A percentile compares a stretch with the other conserved stretches of the same genome.
Evolutionary conservation across 1,140 invertebrate genomes (phyloP).

Genomic region (Panulirus ornatus): DNA sequence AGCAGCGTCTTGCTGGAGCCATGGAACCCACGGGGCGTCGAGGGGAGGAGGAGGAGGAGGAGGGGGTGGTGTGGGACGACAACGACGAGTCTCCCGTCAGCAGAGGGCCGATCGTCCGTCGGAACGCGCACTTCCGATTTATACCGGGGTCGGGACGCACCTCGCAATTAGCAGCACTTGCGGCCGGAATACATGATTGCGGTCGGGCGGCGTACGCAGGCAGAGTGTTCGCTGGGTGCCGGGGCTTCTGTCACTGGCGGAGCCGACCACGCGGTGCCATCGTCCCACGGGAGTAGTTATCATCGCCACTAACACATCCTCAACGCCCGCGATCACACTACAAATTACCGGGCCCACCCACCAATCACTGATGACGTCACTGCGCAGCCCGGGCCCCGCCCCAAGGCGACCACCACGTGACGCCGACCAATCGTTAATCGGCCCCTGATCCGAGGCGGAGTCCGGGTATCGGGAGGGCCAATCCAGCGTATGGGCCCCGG

Average conservation of each 20-base stretch:
- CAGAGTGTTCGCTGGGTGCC: slow-evolving; percentile 3
- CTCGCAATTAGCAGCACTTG: slow-evolving; percentile 58
- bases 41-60: no score
- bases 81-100: not conserved
- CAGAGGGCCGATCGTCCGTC: slow-evolving; percentile 5
- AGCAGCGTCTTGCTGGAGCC: slow-evolving; percentile 8
- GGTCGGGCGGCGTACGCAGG: not conserved
- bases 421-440: slow-evolving; percentile 26
- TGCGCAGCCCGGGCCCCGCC: slow-evolving; percentile 60
- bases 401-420: slow-evolving; percentile 11
- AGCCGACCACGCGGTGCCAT: slow-evolving; percentile 45
- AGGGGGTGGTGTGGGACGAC: no score
- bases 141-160: slow-evolving; percentile 36
- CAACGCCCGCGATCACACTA: slow-evolving; percentile 56
- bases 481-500: not conserved
- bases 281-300: slow-evolving; percentile 65
- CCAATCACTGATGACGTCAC: slow-evolving; percentile 62
- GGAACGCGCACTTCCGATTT: slow-evolving; percentile 51
- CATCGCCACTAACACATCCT: slow-evolving; percentile 67
- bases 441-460: slow-evolving; percentile 23
- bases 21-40: not conserved
- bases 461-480: slow-evolving; percentile 10
- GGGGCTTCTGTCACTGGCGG: slow-evolving; percentile 50
- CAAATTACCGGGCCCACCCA: slow-evolving; percentile 62
- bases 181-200: slow-evolving; percentile 55